Evolutionary conservation across 2,888 invertebrate species (phyloP).

Genomic region (Merodon equestris): DNA sequence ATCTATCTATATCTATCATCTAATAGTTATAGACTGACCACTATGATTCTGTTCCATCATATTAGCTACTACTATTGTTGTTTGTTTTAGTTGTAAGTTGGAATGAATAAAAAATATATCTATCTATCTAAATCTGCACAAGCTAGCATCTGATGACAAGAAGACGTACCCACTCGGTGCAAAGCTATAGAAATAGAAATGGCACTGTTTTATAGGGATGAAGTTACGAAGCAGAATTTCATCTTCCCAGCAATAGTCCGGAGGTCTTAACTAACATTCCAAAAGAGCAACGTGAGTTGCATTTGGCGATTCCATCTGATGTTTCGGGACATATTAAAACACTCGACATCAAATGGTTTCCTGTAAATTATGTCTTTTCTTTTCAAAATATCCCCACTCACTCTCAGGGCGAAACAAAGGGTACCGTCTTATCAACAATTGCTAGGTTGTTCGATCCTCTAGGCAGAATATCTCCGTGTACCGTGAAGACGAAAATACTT

Average conservation of each 20-base stretch:
- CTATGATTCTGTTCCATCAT: too few species aligned
- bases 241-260: conserved; percentile 11
- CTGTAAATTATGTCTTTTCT: conserved; percentile 5
- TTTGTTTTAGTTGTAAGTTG: too few species aligned
- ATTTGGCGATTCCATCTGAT: conserved; percentile 10
- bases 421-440: conserved; percentile 37
- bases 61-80: too few species aligned
- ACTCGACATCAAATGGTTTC: conserved; percentile 17
- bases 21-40: too few species aligned
- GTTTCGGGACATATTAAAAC: conserved; percentile 4
- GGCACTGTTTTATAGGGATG: too few species aligned
- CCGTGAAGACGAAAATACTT: conserved; percentile 56
- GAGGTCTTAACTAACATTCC: conserved; percentile 2
- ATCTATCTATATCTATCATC: too few species aligned
- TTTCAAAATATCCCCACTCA: not conserved
- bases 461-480: conserved; percentile 55
- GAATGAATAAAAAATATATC: too few species aligned
- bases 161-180: too few species aligned
- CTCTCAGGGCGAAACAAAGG: conserved; percentile 12
- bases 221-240: conserved; percentile 1
- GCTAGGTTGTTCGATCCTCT: conserved; percentile 60
- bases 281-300: not conserved
- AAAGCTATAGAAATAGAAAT: too few species aligned
- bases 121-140: too few species aligned
- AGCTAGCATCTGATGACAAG: too few species aligned